Percentiles rank a stretch among this genome's conserved stretches.
phyloP scores from a whole-genome alignment of 1,140 invertebrate genomes.

The Drosophila sp. region DNA sequence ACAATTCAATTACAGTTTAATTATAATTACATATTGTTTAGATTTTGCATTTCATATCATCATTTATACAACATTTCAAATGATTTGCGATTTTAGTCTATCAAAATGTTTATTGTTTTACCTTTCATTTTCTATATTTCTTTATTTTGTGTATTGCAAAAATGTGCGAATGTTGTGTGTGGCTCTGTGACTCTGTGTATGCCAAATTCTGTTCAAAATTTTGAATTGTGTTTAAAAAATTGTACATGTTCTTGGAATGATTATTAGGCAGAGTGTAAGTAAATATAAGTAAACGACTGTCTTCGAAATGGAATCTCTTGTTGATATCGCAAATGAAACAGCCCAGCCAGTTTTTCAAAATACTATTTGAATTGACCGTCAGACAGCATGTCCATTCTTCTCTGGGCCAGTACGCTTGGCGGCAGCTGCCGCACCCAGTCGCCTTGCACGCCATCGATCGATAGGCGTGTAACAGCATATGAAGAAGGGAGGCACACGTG shows the following conservation, averaged over 20 bases:
- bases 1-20: constrained; percentile 51
- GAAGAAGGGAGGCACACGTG: constrained; percentile 72
- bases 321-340: constrained; percentile 85
- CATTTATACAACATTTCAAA: constrained; percentile 63
- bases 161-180: constrained; percentile 61
- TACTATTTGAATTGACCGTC: constrained; percentile 43
- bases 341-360: constrained; percentile 10
- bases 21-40: constrained; percentile 35
- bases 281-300: constrained; percentile 64
- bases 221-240: constrained; percentile 64
- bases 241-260: constrained; percentile 55
- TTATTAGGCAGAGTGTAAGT: constrained; percentile 25
- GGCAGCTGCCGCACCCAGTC: constrained; percentile 44
- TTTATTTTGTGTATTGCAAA: constrained; percentile 62
- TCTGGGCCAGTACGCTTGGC: constrained; percentile 24
- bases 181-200: background rate
- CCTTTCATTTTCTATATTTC: constrained; percentile 1
- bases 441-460: constrained; percentile 80
- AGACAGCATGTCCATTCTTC: constrained; percentile 63
- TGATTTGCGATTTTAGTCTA: constrained; percentile 49
- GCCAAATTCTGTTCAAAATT: constrained; percentile 5
- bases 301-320: constrained; percentile 81
- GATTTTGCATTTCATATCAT: constrained; percentile 30
- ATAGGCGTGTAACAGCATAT: constrained; percentile 83
- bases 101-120: constrained; percentile 32